These are phyloP conservation scores for Erythrolamprus reginae DNA, from an alignment of 2,113 vertebrate genomes.

Conservation along the genomic window DNA sequence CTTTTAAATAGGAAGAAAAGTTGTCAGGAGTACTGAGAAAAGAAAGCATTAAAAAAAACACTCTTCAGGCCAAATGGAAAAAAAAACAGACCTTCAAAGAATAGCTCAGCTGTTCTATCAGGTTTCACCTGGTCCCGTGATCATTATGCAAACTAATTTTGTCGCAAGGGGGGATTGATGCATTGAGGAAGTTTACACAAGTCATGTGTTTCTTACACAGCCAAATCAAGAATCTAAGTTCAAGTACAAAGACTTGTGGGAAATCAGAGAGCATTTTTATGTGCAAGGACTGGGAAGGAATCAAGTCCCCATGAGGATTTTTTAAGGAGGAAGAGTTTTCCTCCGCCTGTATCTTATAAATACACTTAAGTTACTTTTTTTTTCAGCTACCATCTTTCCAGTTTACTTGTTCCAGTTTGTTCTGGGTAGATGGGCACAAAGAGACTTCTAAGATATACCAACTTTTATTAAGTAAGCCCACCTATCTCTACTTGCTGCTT, in stretches of 20 bases:
- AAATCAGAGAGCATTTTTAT: not conserved
- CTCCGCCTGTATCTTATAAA: too few species aligned
- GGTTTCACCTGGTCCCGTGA: not conserved
- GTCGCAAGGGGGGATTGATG: not conserved
- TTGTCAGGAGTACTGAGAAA: not conserved
- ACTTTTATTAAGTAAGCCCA: not conserved
- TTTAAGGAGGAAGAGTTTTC: not conserved
- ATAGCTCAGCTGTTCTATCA: not conserved
- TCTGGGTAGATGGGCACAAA: not conserved
- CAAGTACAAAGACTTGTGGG: not conserved
- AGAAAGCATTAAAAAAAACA: not conserved
- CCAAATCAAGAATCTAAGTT: not conserved
- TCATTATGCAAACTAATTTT: not conserved
- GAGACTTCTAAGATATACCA: not conserved
- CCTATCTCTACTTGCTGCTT: not conserved
- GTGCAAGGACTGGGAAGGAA: not conserved
- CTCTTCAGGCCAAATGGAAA: not conserved
- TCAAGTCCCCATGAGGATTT: too few species aligned
- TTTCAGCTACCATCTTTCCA: not conserved
- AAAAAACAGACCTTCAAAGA: not conserved
- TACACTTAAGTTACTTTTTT: not conserved
- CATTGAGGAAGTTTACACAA: not conserved
- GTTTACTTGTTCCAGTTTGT: not conserved
- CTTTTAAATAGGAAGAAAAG: not conserved
- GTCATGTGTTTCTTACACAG: not conserved